Percentiles rank a stretch among this genome's conserved stretches.
phyloP scores from a whole-genome alignment of 2,888 invertebrate genomes.

The Reticulitermes lucifugus region DNA sequence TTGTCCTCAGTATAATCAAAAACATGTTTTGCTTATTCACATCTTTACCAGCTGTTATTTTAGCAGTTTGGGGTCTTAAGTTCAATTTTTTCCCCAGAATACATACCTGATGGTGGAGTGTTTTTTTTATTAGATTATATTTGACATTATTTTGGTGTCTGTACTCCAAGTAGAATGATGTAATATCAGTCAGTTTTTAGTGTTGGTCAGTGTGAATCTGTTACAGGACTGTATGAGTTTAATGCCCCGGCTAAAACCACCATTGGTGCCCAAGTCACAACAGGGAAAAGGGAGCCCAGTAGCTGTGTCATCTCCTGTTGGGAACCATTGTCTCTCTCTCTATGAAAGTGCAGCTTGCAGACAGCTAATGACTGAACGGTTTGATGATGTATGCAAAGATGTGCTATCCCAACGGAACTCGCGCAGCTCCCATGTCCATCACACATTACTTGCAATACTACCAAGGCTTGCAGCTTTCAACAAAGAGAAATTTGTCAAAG shows the following conservation, averaged over 20 bases:
- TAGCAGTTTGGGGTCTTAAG: too few relatives aligned
- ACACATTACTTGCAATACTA: constrained; percentile 85
- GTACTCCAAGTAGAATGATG: too few relatives aligned
- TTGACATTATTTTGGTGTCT: too few relatives aligned
- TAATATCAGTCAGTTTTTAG: too few relatives aligned
- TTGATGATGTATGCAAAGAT: constrained; percentile 81
- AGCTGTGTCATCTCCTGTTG: constrained; percentile 44
- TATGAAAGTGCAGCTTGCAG: constrained; percentile 91
- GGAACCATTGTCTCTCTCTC: constrained; percentile 62
- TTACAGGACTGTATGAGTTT: constrained; percentile 66
- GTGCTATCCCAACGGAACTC: constrained; percentile 82
- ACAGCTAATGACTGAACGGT: constrained; percentile 84
- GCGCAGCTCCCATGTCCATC: constrained; percentile 85
- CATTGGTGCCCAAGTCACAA: constrained; percentile 66
- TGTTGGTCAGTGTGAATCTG: not conserved
- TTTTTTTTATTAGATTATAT: too few relatives aligned
- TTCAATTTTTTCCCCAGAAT: too few relatives aligned
- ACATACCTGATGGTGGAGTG: too few relatives aligned
- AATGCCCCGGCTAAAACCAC: constrained; percentile 71
- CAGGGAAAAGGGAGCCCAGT: constrained; percentile 51
- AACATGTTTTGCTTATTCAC: too few relatives aligned
- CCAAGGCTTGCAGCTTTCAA: constrained; percentile 96
- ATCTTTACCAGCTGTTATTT: too few relatives aligned
- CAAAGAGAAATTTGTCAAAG: constrained; percentile 80
- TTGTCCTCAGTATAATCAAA: too few relatives aligned